phyloP scores from a whole-genome alignment of 2,888 invertebrate genomes.

The Leistus spinibarbis region DNA sequence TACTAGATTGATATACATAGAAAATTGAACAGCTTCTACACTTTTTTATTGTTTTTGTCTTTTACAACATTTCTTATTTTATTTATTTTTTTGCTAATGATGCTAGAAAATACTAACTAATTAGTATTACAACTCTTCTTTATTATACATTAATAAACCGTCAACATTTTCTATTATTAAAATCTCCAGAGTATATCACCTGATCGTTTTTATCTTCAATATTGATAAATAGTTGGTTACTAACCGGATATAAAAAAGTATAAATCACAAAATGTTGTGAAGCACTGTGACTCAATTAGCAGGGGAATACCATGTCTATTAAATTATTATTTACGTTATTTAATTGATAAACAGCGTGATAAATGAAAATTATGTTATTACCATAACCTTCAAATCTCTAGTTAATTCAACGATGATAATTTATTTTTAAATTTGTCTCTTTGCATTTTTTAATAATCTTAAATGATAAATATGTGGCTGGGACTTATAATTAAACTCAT shows the following conservation, averaged over 20 bases:
- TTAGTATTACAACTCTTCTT: not conserved
- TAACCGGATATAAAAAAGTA: not conserved
- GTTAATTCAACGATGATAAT: too few relatives aligned
- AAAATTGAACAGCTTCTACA: not conserved
- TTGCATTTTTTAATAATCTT: not conserved
- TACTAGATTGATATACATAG: not conserved
- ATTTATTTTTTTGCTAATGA: not conserved
- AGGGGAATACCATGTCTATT: not conserved
- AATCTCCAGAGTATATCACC: too few relatives aligned
- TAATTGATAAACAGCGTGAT: not conserved
- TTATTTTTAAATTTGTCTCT: not conserved
- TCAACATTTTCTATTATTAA: too few relatives aligned
- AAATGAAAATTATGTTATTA: not conserved
- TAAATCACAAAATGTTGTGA: not conserved
- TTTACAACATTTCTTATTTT: too few relatives aligned
- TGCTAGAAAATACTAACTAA: not conserved
- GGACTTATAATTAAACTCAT: not conserved
- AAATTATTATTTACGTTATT: not conserved
- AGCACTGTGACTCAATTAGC: not conserved
- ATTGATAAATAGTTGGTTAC: too few relatives aligned
- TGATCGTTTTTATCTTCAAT: too few relatives aligned
- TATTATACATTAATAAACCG: not conserved
- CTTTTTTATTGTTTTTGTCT: not conserved
- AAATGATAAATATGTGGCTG: not conserved
- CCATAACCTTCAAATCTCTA: not conserved